Evolutionary conservation across 2,888 invertebrate genomes (phyloP).

Genomic region (Poecilus cupreus): DNA sequence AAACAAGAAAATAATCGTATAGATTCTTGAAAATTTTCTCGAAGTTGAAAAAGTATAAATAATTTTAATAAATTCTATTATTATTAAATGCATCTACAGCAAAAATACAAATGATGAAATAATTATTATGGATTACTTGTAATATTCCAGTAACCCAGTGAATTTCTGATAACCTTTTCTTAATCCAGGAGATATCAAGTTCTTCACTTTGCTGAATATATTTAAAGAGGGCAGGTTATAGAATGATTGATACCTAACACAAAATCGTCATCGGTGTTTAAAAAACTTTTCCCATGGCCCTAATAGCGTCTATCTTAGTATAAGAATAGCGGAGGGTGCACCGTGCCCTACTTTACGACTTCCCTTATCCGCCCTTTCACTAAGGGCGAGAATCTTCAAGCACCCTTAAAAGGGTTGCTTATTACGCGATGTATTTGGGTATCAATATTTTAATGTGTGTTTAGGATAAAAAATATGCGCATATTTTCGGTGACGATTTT

Average conservation of each 20-base stretch:
- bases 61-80: background rate
- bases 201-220: background rate
- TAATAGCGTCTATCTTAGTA: slow-evolving; percentile 34
- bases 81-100: slow-evolving; percentile 18
- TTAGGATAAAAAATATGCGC: slow-evolving; percentile 52
- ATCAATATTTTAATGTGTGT: slow-evolving; percentile 58
- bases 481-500: slow-evolving; percentile 35
- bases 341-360: slow-evolving; percentile 14
- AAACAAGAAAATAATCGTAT: too few species aligned
- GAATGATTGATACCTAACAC: slow-evolving; percentile 31
- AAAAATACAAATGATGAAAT: background rate
- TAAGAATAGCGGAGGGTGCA: slow-evolving; percentile 27
- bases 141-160: background rate
- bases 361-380: background rate
- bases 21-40: too few species aligned
- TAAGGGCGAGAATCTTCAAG: slow-evolving; percentile 21
- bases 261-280: slow-evolving; percentile 32
- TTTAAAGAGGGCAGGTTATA: slow-evolving; percentile 13
- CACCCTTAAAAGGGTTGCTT: slow-evolving; percentile 49
- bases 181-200: background rate
- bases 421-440: slow-evolving; percentile 54
- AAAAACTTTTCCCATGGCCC: slow-evolving; percentile 47
- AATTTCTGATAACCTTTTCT: background rate
- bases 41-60: too few species aligned
- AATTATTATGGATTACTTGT: slow-evolving; percentile 15